phyloP scores from a whole-genome alignment of 1,140 invertebrate genomes.

The Drosophila sucinea region DNA sequence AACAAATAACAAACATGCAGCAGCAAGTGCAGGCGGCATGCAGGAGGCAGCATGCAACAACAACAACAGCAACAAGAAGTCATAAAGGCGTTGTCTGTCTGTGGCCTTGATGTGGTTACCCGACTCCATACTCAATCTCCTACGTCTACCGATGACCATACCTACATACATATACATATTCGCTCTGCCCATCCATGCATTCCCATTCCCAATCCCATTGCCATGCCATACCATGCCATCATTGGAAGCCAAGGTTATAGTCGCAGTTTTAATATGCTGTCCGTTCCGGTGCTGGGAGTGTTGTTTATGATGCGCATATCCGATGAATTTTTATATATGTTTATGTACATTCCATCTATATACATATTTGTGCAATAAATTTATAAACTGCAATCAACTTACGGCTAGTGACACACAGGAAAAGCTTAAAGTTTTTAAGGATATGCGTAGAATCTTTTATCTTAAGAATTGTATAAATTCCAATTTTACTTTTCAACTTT shows the following conservation, averaged over 20 bases:
- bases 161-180: neutral
- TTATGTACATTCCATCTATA: slow-evolving; percentile 1
- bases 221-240: neutral
- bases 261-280: slow-evolving; percentile 74
- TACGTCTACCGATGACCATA: neutral
- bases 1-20: slow-evolving; percentile 75
- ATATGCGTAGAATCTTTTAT: slow-evolving; percentile 6
- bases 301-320: slow-evolving; percentile 68
- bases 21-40: slow-evolving; percentile 12
- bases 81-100: slow-evolving; percentile 37
- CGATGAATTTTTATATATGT: slow-evolving; percentile 32
- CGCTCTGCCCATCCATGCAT: neutral
- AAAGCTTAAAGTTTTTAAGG: slow-evolving; percentile 27
- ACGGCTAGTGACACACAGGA: slow-evolving; percentile 19
- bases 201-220: neutral
- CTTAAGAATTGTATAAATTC: slow-evolving; percentile 14
- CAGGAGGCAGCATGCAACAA: neutral
- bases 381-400: slow-evolving; percentile 35
- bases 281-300: slow-evolving; percentile 46
- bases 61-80: slow-evolving; percentile 32
- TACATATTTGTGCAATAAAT: slow-evolving; percentile 46
- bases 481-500: neutral
- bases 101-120: slow-evolving; percentile 71
- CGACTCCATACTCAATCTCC: slow-evolving; percentile 2
- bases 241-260: slow-evolving; percentile 70